Conservation (phyloP, 2,797 vertebrate species). For the Typhlichthys subterraneus region DNA sequence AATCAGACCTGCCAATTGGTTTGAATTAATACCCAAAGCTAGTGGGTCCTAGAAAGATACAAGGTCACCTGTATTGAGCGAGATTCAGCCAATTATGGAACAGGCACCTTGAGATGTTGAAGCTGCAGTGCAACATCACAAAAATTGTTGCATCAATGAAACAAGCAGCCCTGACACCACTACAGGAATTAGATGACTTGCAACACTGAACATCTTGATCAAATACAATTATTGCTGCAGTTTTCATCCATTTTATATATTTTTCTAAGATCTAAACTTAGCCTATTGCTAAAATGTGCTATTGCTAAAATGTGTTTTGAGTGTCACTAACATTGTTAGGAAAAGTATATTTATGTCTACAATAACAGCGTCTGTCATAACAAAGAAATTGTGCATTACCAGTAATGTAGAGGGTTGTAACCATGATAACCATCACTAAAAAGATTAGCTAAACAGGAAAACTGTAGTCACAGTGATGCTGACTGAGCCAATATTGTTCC, state of each 20-base stretch:
- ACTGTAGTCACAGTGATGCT: conserved; percentile 37
- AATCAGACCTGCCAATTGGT: conserved; percentile 23
- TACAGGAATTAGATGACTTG: not conserved
- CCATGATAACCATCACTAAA: conserved; percentile 36
- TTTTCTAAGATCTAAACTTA: too few relatives aligned
- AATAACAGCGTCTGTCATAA: too few relatives aligned
- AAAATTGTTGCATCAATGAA: not conserved
- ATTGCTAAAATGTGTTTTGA: not conserved
- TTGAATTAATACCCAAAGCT: conserved; percentile 23
- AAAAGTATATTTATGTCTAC: too few relatives aligned
- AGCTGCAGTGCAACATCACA: conserved; percentile 8
- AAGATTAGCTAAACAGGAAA: conserved; percentile 62
- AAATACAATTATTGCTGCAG: too few relatives aligned
- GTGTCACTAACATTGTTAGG: not conserved
- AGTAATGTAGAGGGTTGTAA: conserved; percentile 19
- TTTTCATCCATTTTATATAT: too few relatives aligned
- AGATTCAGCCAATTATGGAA: not conserved
- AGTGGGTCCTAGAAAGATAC: conserved; percentile 17
- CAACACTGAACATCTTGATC: not conserved
- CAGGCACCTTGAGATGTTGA: not conserved
- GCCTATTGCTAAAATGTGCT: too few relatives aligned
- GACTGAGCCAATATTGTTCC: conserved; percentile 56
- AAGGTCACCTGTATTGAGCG: conserved; percentile 10
- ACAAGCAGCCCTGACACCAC: not conserved
- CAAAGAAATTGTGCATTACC: conserved; percentile 4